A percentile compares a stretch with the other conserved stretches of the same genome.
Conservation (phyloP, 2,888 invertebrate species). For the Falcaria lacertinaria region DNA sequence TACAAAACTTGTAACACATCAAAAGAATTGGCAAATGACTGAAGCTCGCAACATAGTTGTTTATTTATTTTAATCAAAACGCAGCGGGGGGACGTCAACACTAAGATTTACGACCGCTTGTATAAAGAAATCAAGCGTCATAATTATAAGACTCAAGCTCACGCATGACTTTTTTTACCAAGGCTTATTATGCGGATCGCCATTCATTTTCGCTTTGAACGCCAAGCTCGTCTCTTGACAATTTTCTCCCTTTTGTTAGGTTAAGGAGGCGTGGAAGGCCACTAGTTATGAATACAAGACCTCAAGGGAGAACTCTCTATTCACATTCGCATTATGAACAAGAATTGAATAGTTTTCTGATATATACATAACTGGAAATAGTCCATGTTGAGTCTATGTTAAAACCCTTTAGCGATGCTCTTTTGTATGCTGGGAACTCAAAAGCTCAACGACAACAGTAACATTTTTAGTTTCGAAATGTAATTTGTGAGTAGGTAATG, state of each 20-base stretch:
- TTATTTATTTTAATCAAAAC: constrained; percentile 31
- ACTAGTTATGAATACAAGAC: constrained; percentile 47
- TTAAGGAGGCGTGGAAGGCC: constrained; percentile 40
- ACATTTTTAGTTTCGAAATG: background rate
- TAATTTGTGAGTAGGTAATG: background rate
- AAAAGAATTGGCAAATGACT: constrained; percentile 19
- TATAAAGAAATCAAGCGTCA: constrained; percentile 70
- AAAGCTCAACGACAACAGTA: background rate
- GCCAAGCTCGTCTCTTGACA: constrained; percentile 46
- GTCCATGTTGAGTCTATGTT: background rate
- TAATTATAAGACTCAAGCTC: constrained; percentile 53
- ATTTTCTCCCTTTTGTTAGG: constrained; percentile 55
- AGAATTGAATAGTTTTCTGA: constrained; percentile 14
- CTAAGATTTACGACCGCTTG: constrained; percentile 43
- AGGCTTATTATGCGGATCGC: constrained; percentile 43
- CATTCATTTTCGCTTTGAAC: constrained; percentile 59
- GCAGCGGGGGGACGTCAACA: constrained; percentile 22
- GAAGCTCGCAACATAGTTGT: constrained; percentile 10
- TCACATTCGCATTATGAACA: constrained; percentile 24
- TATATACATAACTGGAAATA: background rate
- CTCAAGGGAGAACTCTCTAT: constrained; percentile 31
- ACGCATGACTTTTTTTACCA: constrained; percentile 35
- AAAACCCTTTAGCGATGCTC: background rate
- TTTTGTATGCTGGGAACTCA: background rate
- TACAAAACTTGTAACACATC: constrained; percentile 9